A percentile compares a stretch with the other conserved stretches of the same genome.
These are phyloP conservation scores for Albula goreensis DNA, from an alignment of 2,113 vertebrate species.

Conservation along the genomic window DNA sequence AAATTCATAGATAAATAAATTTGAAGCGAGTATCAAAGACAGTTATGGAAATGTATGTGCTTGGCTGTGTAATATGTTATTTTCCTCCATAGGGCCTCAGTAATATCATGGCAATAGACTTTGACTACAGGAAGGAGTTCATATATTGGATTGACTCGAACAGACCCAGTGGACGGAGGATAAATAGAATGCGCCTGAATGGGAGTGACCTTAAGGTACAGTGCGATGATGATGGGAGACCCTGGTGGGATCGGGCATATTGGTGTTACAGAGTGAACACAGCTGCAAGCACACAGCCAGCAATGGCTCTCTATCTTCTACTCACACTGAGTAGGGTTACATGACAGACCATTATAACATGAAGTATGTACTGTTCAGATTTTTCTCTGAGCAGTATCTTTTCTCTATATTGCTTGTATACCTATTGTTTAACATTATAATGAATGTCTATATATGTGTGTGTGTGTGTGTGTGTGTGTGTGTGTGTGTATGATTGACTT, in stretches of 20 bases:
- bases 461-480: too few species aligned
- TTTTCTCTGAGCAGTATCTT: too few species aligned
- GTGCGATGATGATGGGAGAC: neutral
- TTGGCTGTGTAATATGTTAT: conserved; percentile 17
- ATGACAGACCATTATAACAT: too few species aligned
- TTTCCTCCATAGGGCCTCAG: conserved; percentile 85
- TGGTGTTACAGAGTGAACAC: neutral
- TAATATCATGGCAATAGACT: conserved; percentile 95
- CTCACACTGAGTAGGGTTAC: too few species aligned
- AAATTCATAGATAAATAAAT: neutral
- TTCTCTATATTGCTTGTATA: too few species aligned
- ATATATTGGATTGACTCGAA: conserved; percentile 98
- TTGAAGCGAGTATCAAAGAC: neutral
- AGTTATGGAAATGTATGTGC: neutral
- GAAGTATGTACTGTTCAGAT: neutral
- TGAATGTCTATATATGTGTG: too few species aligned
- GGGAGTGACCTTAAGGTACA: conserved; percentile 93
- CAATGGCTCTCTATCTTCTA: too few species aligned
- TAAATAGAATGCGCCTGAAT: conserved; percentile 94
- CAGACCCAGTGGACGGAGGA: conserved; percentile 90
- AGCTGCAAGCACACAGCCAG: neutral
- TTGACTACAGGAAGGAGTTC: conserved; percentile 96
- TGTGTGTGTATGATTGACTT: too few species aligned
- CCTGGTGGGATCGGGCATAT: neutral
- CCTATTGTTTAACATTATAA: too few species aligned